Evolutionary conservation across 2,888 invertebrate genomes (phyloP).

Genomic region (Aleiodes testaceus): DNA sequence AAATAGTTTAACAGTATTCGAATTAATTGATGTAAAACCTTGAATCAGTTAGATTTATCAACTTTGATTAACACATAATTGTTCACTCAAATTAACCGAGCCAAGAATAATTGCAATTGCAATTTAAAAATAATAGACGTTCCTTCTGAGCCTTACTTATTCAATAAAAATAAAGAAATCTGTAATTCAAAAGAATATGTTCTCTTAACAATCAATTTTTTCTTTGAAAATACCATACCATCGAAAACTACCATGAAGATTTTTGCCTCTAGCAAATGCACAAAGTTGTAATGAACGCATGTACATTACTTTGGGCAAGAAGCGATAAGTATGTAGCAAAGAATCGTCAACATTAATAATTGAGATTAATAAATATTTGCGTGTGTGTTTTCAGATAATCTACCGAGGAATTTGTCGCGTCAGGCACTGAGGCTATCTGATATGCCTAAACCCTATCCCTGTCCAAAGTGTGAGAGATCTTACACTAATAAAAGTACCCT

Average conservation of each 20-base stretch:
- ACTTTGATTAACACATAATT: conserved; percentile 5
- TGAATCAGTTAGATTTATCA: neutral
- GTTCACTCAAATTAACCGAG: neutral
- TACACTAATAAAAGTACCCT: conserved; percentile 79
- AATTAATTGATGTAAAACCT: neutral
- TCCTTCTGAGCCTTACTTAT: neutral
- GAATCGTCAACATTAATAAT: neutral
- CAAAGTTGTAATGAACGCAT: conserved; percentile 20
- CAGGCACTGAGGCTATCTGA: conserved; percentile 34
- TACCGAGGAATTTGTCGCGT: neutral
- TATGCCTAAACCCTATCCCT: conserved; percentile 52
- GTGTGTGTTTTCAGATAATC: conserved; percentile 36
- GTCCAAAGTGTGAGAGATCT: conserved; percentile 62
- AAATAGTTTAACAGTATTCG: neutral
- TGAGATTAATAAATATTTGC: conserved; percentile 2
- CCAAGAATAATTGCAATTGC: neutral
- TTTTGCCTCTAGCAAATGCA: conserved; percentile 21
- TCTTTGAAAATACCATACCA: conserved; percentile 18
- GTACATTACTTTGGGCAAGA: conserved; percentile 21
- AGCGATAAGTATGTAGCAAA: conserved; percentile 44
- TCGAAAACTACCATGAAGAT: conserved; percentile 8
- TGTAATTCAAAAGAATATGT: conserved; percentile 7
- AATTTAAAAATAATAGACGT: conserved; percentile 6
- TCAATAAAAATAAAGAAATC: conserved; percentile 26
- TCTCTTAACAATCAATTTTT: neutral